These are phyloP conservation scores for Apodemus sylvaticus DNA, from an alignment of 2,113 vertebrate species.

Conservation along the genomic window DNA sequence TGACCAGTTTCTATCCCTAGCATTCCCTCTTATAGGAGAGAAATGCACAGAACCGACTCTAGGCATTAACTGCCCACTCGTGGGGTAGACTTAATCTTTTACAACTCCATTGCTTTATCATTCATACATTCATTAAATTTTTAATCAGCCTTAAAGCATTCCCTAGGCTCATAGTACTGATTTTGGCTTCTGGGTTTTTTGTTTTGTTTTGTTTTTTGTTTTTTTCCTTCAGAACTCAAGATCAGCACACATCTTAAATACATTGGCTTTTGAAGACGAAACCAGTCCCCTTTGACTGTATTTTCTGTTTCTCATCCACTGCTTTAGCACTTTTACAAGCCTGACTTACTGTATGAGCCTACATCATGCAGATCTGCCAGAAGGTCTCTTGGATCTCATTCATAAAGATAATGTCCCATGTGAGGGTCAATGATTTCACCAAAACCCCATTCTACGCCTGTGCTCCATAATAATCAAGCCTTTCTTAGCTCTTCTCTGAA, in stretches of 20 bases:
- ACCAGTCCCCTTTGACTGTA: neutral
- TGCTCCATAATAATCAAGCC: neutral
- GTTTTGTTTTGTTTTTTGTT: neutral
- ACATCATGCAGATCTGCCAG: neutral
- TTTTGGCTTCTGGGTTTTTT: neutral
- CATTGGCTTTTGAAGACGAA: neutral
- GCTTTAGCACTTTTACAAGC: neutral
- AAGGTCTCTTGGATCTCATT: neutral
- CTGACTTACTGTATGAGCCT: neutral
- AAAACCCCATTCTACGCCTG: too few relatives aligned
- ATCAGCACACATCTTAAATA: neutral
- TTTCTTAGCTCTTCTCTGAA: neutral
- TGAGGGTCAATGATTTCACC: neutral
- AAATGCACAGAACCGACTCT: neutral
- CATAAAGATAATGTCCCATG: neutral
- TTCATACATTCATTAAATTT: neutral
- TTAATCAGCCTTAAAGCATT: neutral
- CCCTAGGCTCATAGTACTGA: neutral
- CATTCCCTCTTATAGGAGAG: neutral
- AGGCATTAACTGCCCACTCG: neutral
- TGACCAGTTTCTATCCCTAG: neutral
- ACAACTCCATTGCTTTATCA: neutral
- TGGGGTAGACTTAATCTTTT: neutral
- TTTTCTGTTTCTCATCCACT: neutral
- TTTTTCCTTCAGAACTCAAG: neutral